Conservation (phyloP, 2,113 vertebrate species). For the Clarias magur region DNA sequence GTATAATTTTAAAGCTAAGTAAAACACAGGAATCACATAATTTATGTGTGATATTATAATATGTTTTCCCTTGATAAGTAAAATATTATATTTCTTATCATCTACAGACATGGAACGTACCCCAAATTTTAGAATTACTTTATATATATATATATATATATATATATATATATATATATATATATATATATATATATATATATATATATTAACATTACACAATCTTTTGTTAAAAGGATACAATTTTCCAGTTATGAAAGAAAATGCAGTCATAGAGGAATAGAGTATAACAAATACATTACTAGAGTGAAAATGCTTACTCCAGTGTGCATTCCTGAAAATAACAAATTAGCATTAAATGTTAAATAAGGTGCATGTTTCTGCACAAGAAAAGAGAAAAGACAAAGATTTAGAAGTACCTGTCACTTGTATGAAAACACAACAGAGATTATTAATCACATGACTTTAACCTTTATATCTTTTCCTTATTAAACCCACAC, state of each 20-base stretch:
- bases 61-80: too few species aligned
- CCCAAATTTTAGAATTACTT: too few species aligned
- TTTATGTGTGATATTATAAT: too few species aligned
- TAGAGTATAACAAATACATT: background rate
- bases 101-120: too few species aligned
- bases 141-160: too few species aligned
- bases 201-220: too few species aligned
- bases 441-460: constrained; percentile 14
- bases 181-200: too few species aligned
- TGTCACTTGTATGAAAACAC: background rate
- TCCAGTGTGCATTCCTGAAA: background rate
- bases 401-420: background rate
- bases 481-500: constrained; percentile 32
- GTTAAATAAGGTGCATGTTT: background rate
- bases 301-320: background rate
- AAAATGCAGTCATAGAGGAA: background rate
- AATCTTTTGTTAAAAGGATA: too few species aligned
- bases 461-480: constrained; percentile 19
- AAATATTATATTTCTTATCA: too few species aligned
- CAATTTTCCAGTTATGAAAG: background rate
- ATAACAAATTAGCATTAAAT: background rate
- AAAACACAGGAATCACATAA: too few species aligned
- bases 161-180: too few species aligned
- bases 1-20: too few species aligned
- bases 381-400: background rate